phyloP scores from a whole-genome alignment of 2,888 invertebrate species.

The Apodemia zela region DNA sequence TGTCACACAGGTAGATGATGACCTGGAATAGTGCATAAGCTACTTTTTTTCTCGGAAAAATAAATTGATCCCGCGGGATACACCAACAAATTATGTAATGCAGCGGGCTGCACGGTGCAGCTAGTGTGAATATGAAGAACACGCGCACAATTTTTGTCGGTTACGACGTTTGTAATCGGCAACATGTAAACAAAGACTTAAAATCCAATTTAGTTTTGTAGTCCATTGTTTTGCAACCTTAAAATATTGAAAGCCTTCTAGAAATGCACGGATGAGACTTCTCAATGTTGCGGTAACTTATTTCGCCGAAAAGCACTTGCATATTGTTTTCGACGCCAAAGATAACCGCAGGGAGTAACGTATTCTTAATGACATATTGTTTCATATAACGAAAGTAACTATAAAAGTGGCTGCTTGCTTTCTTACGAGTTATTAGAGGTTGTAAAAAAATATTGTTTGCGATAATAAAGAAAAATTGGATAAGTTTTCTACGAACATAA shows the following conservation, averaged over 20 bases:
- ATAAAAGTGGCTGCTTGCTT: background rate
- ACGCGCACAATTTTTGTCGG: background rate
- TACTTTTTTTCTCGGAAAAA: too few species aligned
- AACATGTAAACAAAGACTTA: background rate
- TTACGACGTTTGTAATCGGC: background rate
- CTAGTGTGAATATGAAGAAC: too few species aligned
- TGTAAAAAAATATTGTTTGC: background rate
- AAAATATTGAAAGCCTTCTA: background rate
- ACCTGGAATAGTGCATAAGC: too few species aligned
- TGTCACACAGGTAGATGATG: too few species aligned
- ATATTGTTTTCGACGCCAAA: slow-evolving; percentile 27
- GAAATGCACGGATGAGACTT: slow-evolving; percentile 1
- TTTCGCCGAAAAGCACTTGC: slow-evolving; percentile 26
- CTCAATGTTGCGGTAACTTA: slow-evolving; percentile 13
- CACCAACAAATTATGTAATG: too few species aligned
- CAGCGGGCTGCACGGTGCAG: too few species aligned
- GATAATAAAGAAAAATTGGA: background rate
- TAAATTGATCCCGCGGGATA: too few species aligned
- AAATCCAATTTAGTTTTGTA: slow-evolving; percentile 10
- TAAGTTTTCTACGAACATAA: background rate
- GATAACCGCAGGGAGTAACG: slow-evolving; percentile 38
- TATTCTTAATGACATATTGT: slow-evolving; percentile 70
- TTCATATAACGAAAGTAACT: slow-evolving; percentile 34
- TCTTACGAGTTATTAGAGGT: background rate
- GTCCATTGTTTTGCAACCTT: slow-evolving; percentile 1